Evolutionary conservation across 2,888 invertebrate genomes (phyloP).

Genomic region (Ormyrus nitidulus): DNA sequence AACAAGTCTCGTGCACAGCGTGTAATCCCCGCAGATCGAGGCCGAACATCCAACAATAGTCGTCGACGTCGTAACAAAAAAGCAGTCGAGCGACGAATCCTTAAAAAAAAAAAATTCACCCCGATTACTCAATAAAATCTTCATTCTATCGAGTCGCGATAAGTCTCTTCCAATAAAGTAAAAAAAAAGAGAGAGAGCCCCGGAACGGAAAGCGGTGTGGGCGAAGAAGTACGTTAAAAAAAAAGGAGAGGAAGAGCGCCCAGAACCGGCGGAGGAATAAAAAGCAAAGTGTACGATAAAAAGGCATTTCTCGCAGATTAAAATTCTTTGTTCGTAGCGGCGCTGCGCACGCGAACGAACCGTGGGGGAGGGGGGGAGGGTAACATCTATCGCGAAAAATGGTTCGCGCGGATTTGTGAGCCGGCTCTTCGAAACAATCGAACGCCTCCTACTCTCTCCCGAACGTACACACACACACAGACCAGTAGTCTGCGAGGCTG

Average conservation of each 20-base stretch:
- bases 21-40: too few species aligned
- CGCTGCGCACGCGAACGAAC: not conserved
- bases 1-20: too few species aligned
- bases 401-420: conserved; percentile 17
- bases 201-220: too few species aligned
- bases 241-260: too few species aligned
- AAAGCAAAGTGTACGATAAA: conserved; percentile 29
- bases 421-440: conserved; percentile 41
- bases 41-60: too few species aligned
- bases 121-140: conserved; percentile 19
- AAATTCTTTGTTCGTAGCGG: conserved; percentile 33
- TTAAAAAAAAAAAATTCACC: not conserved
- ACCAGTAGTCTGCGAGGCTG: not conserved
- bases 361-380: not conserved
- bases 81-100: not conserved
- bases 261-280: conserved; percentile 2
- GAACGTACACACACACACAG: not conserved
- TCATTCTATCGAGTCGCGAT: conserved; percentile 30
- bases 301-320: conserved; percentile 41
- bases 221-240: too few species aligned
- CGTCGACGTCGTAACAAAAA: not conserved
- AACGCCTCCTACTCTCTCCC: not conserved
- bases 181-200: not conserved
- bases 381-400: conserved; percentile 38
- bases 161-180: conserved; percentile 23